Percentiles rank a stretch among this genome's conserved stretches.
phyloP scores from a whole-genome alignment of 2,888 invertebrate genomes.

The Eupeodes latifasciatus region DNA sequence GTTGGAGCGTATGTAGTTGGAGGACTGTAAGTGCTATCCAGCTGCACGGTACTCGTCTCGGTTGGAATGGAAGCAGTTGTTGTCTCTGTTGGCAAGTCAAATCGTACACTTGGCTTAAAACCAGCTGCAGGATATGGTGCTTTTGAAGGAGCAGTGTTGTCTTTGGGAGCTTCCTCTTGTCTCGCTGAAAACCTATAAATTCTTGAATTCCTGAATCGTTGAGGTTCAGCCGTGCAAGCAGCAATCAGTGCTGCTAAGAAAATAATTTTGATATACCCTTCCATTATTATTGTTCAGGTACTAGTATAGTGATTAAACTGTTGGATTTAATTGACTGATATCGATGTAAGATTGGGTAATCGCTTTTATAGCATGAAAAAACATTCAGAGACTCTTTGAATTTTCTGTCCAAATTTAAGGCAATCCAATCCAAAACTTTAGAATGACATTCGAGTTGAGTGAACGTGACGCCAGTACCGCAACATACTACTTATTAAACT shows the following conservation, averaged over 20 bases:
- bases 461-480: conserved; percentile 65
- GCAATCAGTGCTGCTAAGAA: conserved; percentile 30
- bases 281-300: conserved; percentile 33
- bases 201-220: conserved; percentile 40
- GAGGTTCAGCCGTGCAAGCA: conserved; percentile 46
- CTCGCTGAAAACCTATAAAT: conserved; percentile 55
- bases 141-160: conserved; percentile 27
- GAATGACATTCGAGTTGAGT: conserved; percentile 48
- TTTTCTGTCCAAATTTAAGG: conserved; percentile 57
- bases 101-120: conserved; percentile 78
- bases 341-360: conserved; percentile 32
- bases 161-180: conserved; percentile 59
- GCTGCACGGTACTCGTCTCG: conserved; percentile 27
- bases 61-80: conserved; percentile 39
- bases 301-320: conserved; percentile 13
- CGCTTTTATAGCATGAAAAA: conserved; percentile 61
- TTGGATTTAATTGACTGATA: conserved; percentile 58
- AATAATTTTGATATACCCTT: conserved; percentile 43
- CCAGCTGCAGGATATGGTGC: conserved; percentile 82
- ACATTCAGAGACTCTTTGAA: conserved; percentile 7
- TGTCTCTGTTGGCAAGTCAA: conserved; percentile 65
- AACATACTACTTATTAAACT: background rate
- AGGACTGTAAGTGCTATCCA: conserved; percentile 60
- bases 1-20: conserved; percentile 36
- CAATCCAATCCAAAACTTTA: conserved; percentile 53